A percentile compares a stretch with the other conserved stretches of the same genome.
Conservation (phyloP, 2,888 invertebrate genomes). For the Exephanes ischioxanthus region DNA sequence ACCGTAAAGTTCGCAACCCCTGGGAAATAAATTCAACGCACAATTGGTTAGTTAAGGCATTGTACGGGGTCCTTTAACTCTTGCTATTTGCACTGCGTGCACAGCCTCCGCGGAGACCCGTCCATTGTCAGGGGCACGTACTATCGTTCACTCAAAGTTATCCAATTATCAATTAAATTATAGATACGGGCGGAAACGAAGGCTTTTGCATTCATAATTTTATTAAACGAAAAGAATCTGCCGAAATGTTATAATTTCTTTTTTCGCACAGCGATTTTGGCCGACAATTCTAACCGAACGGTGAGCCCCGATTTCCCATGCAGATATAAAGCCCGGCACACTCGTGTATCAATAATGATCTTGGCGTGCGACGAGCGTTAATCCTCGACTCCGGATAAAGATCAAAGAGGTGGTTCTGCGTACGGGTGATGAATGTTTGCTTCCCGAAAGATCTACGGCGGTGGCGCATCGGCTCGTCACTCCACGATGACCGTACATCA, state of each 20-base stretch:
- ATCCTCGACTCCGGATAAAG: constrained; percentile 41
- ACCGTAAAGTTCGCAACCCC: constrained; percentile 69
- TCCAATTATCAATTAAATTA: constrained; percentile 31
- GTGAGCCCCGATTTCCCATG: neutral
- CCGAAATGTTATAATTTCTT: neutral
- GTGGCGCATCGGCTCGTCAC: constrained; percentile 55
- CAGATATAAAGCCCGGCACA: neutral
- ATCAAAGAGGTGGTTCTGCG: constrained; percentile 53
- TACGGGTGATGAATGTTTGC: constrained; percentile 54
- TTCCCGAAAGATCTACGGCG: constrained; percentile 27
- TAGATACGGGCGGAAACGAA: neutral
- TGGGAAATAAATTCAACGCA: constrained; percentile 76
- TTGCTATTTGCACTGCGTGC: constrained; percentile 33
- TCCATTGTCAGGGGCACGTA: constrained; percentile 10
- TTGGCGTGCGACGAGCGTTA: constrained; percentile 19
- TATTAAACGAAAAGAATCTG: neutral
- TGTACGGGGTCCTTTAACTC: constrained; percentile 50
- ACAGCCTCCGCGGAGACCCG: neutral
- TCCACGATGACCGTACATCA: constrained; percentile 55
- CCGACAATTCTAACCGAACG: too few species aligned
- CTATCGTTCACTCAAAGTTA: constrained; percentile 14
- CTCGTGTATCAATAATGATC: constrained; percentile 31
- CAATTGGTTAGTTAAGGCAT: constrained; percentile 78
- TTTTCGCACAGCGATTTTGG: neutral
- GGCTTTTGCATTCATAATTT: neutral